Base-by-base conservation (phyloP, 2,113 vertebrate genomes). In the Vombatus ursinus region DNA sequence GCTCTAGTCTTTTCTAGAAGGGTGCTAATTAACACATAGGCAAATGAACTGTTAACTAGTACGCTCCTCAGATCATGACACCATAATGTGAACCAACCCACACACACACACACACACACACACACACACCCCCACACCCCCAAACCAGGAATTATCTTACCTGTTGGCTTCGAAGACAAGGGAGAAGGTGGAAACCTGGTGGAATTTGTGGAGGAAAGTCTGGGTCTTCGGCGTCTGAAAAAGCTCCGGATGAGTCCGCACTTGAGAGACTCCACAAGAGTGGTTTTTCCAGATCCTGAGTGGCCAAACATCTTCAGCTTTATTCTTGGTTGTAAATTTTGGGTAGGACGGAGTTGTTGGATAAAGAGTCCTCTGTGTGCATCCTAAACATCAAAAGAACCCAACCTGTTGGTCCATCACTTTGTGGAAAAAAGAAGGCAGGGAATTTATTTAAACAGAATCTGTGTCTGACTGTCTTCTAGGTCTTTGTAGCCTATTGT, bases 281-380 rank as follows among this genome's bases (percentile, higher is more conserved):
- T 99, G 93, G 99, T 99, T 96, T 99, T 99, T 48, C 99, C 99
- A 0, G 99, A 95, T 0, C 99, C 99, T 0, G 99, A 99, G 95
- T 99, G 99, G 54, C 99, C 99, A 5, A 99, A 99, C 92, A 99
- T 98, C 97, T 99, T 99, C 52, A 99, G 98, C 96, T 99, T 99
- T 98, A 99, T 99, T 52, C 99, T 98, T 0, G 99, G 99, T 96
- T 99, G 99, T 0, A 98, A 98, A 16, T 98, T 99, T 98, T 99
- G 99, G 0, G 99, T 99, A 96, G 99, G 99, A 52, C 99, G 98
- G 95, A 99, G 99, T 96, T 99, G 99, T 98, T 99, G 99, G 98
- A 99, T 99, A 98, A 99, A 99, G 96, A 99, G 98, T 28, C 98
- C 98, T 90, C 99, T 99, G 96, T 99, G 99, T 0, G 99, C 98